Base-by-base conservation (phyloP, 1,140 invertebrate species). In the Melanaphis sacchari region DNA sequence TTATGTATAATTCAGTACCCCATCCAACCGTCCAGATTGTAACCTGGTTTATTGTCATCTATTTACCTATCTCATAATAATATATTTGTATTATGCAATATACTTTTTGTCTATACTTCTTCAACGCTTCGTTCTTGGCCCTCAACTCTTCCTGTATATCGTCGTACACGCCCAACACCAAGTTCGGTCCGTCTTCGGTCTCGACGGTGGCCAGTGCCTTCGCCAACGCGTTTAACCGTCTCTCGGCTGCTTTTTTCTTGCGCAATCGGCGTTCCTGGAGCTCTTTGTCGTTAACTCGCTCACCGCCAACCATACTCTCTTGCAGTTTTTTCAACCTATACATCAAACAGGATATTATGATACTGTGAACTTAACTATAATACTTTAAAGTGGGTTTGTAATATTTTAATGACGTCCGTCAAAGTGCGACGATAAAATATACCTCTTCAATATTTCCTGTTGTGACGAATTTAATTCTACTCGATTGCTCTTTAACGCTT, bases 241-340 rank as follows among this genome's bases (percentile, higher is more conserved):
- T 96, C 94, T 98, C 97, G 3, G 97, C 97, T 81, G 96, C 96
- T 93, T 96, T 95, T 95, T 97, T 97, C 94, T 97, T 97, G 93
- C 96, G 96, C 92, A 96, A 95, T 93, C 97, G 95, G 94, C 96
- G 96, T 95, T 98, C 97, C 81, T 97, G 97, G 59, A 97, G 95
- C 94, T 97, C 96, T 93, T 96, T 95, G 95, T 98, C 97, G 94
- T 97, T 95, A 4, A 96, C 96, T 94, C 97, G 96, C 94, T 98
- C 98, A 4, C 98, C 98, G 46, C 98, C 98, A 93, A 98, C 97
- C 96, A 98, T 96, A 94, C 96, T 96, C 81, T 96, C 96, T 94
- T 98, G 96, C 36, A 98, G 95, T 91, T 96, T 96, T 94, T 97
- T 96, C 66, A 98, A 95, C 94, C 97, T 97, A 94, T 46, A n/a